Evolutionary conservation across 2,888 invertebrate genomes (phyloP), one percentile per base, ranked within the genome.

Genomic region (Punctoribates punctum): DNA sequence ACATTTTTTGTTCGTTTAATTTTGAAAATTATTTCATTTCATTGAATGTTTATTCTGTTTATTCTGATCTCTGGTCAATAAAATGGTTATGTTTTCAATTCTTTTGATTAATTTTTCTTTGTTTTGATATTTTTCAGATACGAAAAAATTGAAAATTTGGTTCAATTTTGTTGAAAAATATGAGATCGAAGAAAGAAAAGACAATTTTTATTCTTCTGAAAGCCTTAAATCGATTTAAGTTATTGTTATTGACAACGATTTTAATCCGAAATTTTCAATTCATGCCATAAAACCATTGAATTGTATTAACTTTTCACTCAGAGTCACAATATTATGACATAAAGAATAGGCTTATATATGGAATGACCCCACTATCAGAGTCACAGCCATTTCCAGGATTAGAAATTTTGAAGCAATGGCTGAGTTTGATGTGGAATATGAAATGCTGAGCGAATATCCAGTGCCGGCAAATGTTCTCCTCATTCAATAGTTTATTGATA

Each of bases 291-390:
- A 34, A n/a, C 62, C n/a, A 65, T 65, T 65, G 34, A 65, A 65
- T 65, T 65, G 62, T 34, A 65, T 65, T 65, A 65, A 65, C 62
- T 34, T 65, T 65, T 34, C 17, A 65, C 62, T 65, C 13, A 23
- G 57, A 65, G 62, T 65, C 62, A 65, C n/a, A 65, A 65, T 17
- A 65, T 34, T 29, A 65, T 3, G 34, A 29, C 62, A 65, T 65
- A 65, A 34, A 65, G 57, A 34, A 34, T 65, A 65, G n/a, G 62
- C 17, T 65, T 34, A 11, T 60, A 65, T 9, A 17, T 11, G 34
- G 17, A 65, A 65, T 65, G 62, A 65, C 62, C 62, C 34, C 23
- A 25, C 57, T 9, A 25, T 65, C 17, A 65, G 17, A 29, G 13
- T 15, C 11, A 34, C 17, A 65, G 15, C 5, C n/a, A 34, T 65